phyloP scores from a whole-genome alignment of 2,113 vertebrate genomes.

The Etheostoma cragini region DNA sequence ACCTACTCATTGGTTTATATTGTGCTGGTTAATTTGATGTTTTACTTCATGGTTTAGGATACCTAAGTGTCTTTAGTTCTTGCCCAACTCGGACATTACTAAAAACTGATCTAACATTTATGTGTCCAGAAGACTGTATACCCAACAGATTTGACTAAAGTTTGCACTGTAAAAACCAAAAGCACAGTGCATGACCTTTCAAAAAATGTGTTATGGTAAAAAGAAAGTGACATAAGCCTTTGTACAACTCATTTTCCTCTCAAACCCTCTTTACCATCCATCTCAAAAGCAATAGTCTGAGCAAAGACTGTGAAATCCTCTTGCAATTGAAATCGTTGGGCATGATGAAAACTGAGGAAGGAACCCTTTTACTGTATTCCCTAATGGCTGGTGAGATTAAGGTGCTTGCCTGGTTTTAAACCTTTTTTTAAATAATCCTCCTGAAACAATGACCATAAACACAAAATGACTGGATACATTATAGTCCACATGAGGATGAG shows the following conservation, averaged over 20 bases:
- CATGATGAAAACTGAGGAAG: constrained; percentile 9
- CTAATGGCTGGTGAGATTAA: constrained; percentile 7
- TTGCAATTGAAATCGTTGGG: constrained; percentile 9
- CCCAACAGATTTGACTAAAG: too few relatives aligned
- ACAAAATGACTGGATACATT: constrained; percentile 14
- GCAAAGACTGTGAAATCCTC: constrained; percentile 26
- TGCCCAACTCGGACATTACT: too few relatives aligned
- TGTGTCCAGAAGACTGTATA: too few relatives aligned
- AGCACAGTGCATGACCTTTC: background rate
- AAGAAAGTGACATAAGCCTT: background rate
- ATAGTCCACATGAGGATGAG: constrained; percentile 24
- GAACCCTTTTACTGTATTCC: background rate
- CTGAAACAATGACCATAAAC: constrained; percentile 1
- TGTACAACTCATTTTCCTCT: constrained; percentile 1
- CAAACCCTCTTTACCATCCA: constrained; percentile 6
- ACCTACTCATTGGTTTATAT: too few relatives aligned
- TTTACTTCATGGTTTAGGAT: too few relatives aligned
- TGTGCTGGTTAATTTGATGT: too few relatives aligned
- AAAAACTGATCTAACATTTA: too few relatives aligned
- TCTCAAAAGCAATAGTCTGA: constrained; percentile 20
- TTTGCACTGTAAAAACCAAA: background rate
- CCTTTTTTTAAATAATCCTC: background rate
- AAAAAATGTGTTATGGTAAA: background rate
- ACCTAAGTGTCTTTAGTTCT: too few relatives aligned
- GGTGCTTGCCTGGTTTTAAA: background rate